Evolutionary conservation across 2,888 invertebrate genomes (phyloP).

Genomic region (Lasioglossum marginatum): DNA sequence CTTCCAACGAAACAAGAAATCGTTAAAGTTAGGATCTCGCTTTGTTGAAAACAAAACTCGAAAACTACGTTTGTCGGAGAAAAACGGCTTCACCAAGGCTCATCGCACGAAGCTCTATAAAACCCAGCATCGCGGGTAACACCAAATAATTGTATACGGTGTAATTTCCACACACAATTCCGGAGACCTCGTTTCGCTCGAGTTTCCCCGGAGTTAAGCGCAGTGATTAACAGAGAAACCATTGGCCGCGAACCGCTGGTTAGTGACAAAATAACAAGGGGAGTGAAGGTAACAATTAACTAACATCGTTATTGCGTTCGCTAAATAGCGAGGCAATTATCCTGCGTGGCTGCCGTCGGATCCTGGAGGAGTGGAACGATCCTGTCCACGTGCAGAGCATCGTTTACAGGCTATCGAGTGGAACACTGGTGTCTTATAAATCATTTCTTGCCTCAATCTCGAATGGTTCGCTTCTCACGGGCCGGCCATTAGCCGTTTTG

Average conservation of each 20-base stretch:
- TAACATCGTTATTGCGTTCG: constrained; percentile 34
- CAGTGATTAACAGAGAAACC: not conserved
- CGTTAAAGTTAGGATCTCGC: not conserved
- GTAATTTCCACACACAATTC: not conserved
- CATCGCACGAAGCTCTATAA: not conserved
- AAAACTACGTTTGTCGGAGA: not conserved
- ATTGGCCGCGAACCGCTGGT: not conserved
- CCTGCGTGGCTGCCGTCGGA: constrained; percentile 9
- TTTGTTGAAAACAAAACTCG: not conserved
- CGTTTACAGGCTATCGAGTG: constrained; percentile 45
- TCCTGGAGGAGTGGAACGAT: constrained; percentile 8
- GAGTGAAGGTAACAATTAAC: constrained; percentile 19
- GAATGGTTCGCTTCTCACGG: constrained; percentile 65
- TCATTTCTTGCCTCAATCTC: constrained; percentile 68
- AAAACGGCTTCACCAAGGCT: not conserved
- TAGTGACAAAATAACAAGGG: not conserved
- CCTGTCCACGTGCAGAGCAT: constrained; percentile 31
- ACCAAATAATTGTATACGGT: not conserved
- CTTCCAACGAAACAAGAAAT: not conserved
- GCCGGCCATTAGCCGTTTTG: constrained; percentile 62
- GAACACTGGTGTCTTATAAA: constrained; percentile 58
- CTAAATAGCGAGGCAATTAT: constrained; percentile 49
- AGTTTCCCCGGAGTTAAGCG: not conserved
- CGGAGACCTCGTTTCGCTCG: not conserved
- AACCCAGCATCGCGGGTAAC: not conserved